Conservation (phyloP, 2,113 vertebrate species). For the Haplochromis burtoni region DNA sequence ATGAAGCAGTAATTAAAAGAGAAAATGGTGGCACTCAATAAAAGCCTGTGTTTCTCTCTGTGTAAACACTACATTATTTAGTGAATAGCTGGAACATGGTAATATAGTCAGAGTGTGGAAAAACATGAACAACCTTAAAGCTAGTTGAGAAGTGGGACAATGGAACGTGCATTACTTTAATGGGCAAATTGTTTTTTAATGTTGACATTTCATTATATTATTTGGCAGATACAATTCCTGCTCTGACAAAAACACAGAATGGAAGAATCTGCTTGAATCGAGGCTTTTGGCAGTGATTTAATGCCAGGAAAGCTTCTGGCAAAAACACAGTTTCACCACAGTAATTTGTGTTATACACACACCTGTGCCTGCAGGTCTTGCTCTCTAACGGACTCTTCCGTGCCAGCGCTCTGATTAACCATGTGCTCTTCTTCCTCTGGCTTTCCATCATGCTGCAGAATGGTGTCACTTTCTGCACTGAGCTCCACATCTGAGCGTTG, state of each 20-base stretch:
- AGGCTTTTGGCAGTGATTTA: not conserved
- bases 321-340: not conserved
- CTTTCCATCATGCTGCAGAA: constrained; percentile 10
- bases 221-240: not conserved
- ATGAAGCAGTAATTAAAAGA: not conserved
- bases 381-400: constrained; percentile 16
- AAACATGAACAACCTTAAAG: not conserved
- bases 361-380: constrained; percentile 70
- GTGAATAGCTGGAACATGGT: not conserved
- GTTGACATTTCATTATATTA: not conserved
- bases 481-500: constrained; percentile 64
- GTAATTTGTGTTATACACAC: constrained; percentile 4
- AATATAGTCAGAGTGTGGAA: not conserved
- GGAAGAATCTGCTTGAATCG: not conserved
- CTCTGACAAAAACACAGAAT: not conserved
- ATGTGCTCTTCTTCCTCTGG: not conserved
- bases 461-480: constrained; percentile 69
- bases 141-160: not conserved
- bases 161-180: not conserved
- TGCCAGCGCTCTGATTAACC: not conserved
- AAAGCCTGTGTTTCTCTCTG: not conserved
- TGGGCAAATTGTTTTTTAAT: not conserved
- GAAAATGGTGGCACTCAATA: not conserved
- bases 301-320: not conserved
- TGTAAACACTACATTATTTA: not conserved